A percentile compares a stretch with the other conserved stretches of the same genome.
These are phyloP conservation scores for Colossoma macropomum DNA, from an alignment of 2,113 vertebrate genomes.

Conservation along the genomic window DNA sequence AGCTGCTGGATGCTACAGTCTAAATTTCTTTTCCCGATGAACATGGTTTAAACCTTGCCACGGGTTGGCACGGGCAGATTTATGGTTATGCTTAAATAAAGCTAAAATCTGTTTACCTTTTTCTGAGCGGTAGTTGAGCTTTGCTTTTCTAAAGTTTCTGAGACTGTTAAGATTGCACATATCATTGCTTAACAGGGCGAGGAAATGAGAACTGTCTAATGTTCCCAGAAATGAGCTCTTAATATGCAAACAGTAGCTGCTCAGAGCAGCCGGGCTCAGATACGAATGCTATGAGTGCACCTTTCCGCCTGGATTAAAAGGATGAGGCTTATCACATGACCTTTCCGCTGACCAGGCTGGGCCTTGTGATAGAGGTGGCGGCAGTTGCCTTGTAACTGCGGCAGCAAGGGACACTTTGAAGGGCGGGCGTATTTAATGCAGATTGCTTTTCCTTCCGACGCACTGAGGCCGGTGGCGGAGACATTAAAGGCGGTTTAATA, in stretches of 20 bases:
- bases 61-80: background rate
- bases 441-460: conserved; percentile 38
- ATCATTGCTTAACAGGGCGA: background rate
- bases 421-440: conserved; percentile 51
- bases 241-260: conserved; percentile 37
- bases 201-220: conserved; percentile 6
- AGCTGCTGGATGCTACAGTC: background rate
- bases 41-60: background rate
- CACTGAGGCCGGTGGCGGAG: conserved; percentile 29
- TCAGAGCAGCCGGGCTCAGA: conserved; percentile 18
- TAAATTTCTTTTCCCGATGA: background rate
- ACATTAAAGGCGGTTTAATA: conserved; percentile 44
- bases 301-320: conserved; percentile 43
- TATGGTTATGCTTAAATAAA: background rate
- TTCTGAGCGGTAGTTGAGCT: too few species aligned
- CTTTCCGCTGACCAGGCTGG: conserved; percentile 43
- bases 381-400: conserved; percentile 27
- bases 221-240: conserved; percentile 36
- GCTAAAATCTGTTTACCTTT: too few species aligned
- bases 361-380: conserved; percentile 30
- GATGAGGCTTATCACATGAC: conserved; percentile 53
- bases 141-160: background rate
- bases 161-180: too few species aligned
- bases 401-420: conserved; percentile 41
- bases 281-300: conserved; percentile 15